Evolutionary conservation across 2,113 vertebrate genomes (phyloP).

Genomic region (Fulica atra): DNA sequence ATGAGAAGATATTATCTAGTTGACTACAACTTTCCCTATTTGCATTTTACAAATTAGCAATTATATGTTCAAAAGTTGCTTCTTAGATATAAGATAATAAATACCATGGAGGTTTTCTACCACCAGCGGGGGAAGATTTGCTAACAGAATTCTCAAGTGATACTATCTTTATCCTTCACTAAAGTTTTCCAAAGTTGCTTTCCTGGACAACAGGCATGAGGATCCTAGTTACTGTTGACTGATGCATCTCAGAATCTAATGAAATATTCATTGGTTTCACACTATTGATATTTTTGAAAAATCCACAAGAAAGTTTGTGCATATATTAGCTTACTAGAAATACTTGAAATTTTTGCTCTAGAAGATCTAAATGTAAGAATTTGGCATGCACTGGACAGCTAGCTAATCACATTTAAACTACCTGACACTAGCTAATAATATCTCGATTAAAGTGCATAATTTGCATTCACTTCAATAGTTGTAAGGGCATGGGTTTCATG

Average conservation of each 20-base stretch:
- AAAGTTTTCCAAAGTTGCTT: neutral
- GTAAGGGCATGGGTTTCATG: neutral
- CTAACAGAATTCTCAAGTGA: conserved; percentile 4
- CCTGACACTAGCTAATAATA: neutral
- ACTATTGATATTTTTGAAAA: conserved; percentile 3
- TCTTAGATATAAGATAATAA: neutral
- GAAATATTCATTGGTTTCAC: conserved; percentile 55
- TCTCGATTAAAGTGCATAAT: neutral
- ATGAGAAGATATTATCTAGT: neutral
- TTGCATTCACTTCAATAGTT: neutral
- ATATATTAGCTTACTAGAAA: conserved; percentile 10
- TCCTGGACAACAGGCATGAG: neutral
- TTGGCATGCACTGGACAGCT: neutral
- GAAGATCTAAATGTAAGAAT: neutral
- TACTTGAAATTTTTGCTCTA: neutral
- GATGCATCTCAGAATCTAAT: conserved; percentile 11
- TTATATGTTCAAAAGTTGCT: neutral
- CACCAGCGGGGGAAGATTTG: neutral
- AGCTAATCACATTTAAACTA: conserved; percentile 14
- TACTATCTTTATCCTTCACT: neutral
- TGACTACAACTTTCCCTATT: neutral
- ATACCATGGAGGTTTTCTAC: neutral
- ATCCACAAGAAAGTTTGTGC: neutral
- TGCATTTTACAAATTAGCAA: neutral
- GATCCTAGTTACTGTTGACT: conserved; percentile 18